A percentile compares a stretch with the other conserved stretches of the same genome.
Conservation (phyloP, 2,113 vertebrate species). For the Petromus typicus region DNA sequence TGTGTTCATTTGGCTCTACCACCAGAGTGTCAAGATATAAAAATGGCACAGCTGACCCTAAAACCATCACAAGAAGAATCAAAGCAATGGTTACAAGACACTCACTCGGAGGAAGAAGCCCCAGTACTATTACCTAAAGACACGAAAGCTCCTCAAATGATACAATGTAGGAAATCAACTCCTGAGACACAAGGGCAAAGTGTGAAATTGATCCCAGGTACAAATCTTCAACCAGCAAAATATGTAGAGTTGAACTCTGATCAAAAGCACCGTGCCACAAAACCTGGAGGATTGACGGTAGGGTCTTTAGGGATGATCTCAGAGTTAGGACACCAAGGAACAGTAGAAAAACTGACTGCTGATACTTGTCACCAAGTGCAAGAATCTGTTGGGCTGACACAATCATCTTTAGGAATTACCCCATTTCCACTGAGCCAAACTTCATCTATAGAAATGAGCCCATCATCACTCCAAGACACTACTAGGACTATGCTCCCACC, state of each 20-base stretch:
- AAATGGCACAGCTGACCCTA: conserved; percentile 34
- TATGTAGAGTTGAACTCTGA: conserved; percentile 4
- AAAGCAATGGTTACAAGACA: conserved; percentile 41
- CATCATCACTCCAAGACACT: neutral
- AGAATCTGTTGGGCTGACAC: conserved; percentile 1
- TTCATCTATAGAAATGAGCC: conserved; percentile 44
- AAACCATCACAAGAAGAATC: neutral
- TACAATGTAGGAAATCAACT: conserved; percentile 12
- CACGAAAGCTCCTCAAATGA: conserved; percentile 42
- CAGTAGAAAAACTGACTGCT: conserved; percentile 31
- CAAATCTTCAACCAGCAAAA: conserved; percentile 34
- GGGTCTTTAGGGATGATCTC: conserved; percentile 18
- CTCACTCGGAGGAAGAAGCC: conserved; percentile 6
- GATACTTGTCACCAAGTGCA: conserved; percentile 14
- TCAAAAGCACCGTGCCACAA: neutral
- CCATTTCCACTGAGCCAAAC: neutral
- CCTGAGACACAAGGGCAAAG: conserved; percentile 33
- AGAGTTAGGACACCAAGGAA: conserved; percentile 8
- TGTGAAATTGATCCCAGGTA: neutral
- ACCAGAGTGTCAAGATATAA: conserved; percentile 31
- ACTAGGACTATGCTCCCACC: neutral
- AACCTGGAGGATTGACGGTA: conserved; percentile 17
- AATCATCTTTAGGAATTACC: conserved; percentile 28
- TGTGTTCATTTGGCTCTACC: neutral
- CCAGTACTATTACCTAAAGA: conserved; percentile 4